Conservation (phyloP, 2,888 invertebrate species). For the Mantis religiosa region DNA sequence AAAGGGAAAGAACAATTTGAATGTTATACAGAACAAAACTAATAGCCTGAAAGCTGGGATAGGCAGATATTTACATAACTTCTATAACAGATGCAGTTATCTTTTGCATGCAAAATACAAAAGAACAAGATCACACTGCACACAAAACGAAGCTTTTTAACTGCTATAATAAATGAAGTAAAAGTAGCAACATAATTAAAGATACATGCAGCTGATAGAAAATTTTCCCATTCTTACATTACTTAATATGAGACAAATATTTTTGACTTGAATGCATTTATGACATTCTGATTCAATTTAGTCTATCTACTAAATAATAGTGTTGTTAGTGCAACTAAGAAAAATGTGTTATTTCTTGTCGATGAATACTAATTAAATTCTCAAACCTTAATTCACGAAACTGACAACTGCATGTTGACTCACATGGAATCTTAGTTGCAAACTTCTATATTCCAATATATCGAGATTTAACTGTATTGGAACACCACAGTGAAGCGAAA, state of each 20-base stretch:
- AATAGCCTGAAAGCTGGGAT: neutral
- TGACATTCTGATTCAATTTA: neutral
- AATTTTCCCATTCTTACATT: neutral
- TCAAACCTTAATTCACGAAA: too few relatives aligned
- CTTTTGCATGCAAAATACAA: neutral
- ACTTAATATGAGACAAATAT: neutral
- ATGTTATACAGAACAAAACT: neutral
- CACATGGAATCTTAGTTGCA: too few relatives aligned
- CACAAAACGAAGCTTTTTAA: neutral
- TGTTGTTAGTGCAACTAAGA: too few relatives aligned
- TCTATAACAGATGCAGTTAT: neutral
- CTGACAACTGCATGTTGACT: too few relatives aligned
- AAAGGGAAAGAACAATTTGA: neutral
- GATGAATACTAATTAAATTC: too few relatives aligned
- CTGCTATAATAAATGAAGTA: neutral
- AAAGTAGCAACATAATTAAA: neutral
- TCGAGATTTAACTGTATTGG: too few relatives aligned
- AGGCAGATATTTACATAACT: neutral
- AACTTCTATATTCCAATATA: too few relatives aligned
- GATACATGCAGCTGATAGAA: neutral
- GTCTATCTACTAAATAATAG: too few relatives aligned
- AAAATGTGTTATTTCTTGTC: too few relatives aligned
- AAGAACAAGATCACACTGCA: neutral
- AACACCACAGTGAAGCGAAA: too few relatives aligned
- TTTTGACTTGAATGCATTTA: neutral